Conservation (phyloP, 2,113 vertebrate species). For the Odocoileus hemionus region DNA sequence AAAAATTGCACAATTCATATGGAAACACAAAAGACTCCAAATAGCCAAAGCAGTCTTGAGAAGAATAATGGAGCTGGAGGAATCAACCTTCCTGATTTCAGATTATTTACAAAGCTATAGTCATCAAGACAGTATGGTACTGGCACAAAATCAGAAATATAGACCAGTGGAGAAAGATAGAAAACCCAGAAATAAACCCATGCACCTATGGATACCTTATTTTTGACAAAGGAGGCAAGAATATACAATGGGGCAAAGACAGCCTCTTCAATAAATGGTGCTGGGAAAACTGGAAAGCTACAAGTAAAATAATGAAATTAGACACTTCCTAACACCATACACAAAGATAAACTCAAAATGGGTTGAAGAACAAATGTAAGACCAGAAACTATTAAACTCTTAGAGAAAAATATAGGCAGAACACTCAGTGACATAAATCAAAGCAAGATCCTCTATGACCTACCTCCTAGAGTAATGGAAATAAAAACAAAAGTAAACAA, state of each 20-base stretch:
- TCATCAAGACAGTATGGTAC: no score
- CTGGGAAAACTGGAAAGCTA: not conserved
- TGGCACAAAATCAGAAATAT: not conserved
- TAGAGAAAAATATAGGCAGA: not conserved
- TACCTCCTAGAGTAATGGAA: not conserved
- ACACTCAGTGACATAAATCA: not conserved
- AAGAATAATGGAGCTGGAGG: not conserved
- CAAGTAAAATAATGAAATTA: not conserved
- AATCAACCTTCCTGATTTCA: not conserved
- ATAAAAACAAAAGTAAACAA: not conserved
- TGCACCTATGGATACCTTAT: not conserved
- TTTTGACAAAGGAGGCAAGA: not conserved
- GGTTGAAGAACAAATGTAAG: not conserved
- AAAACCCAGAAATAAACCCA: not conserved
- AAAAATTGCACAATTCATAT: not conserved
- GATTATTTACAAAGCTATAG: not conserved
- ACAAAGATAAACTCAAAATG: not conserved
- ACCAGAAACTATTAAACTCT: not conserved
- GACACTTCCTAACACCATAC: not conserved
- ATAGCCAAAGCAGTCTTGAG: not conserved
- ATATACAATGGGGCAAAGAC: not conserved
- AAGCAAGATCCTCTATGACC: not conserved
- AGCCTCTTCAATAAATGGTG: not conserved
- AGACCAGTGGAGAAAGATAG: not conserved
- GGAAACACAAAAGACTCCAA: not conserved